Evolutionary conservation across 2,113 vertebrate species (phyloP).

Genomic region (Tragelaphus strepsiceros): DNA sequence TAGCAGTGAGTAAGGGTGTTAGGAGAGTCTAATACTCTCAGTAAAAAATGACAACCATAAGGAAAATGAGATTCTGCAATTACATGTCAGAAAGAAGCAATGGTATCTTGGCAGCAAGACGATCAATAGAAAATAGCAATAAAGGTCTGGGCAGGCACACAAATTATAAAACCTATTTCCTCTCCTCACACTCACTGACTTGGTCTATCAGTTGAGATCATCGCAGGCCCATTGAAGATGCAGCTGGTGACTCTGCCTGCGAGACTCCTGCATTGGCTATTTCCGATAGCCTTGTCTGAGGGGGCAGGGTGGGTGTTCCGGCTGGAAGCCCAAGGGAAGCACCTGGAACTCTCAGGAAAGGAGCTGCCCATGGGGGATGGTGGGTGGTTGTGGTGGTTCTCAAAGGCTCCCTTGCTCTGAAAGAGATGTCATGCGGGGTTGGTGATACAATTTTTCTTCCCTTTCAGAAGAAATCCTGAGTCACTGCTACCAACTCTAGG

Average conservation of each 20-base stretch:
- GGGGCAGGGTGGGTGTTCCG: not conserved
- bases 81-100: not conserved
- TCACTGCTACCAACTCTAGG: not conserved
- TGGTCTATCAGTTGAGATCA: not conserved
- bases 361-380: not conserved
- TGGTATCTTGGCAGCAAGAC: not conserved
- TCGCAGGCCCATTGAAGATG: not conserved
- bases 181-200: not conserved
- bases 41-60: not conserved
- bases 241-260: not conserved
- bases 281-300: not conserved
- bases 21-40: not conserved
- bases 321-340: not conserved
- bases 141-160: not conserved
- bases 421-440: not conserved
- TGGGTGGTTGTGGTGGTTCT: not conserved
- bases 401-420: not conserved
- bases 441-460: not conserved
- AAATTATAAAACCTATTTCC: not conserved
- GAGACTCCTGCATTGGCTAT: not conserved
- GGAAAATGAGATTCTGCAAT: not conserved
- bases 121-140: fast-evolving
- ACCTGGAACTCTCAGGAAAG: not conserved
- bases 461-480: not conserved
- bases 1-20: not conserved